A percentile compares a stretch with the other conserved stretches of the same genome.
These are phyloP conservation scores for Campylorhamphus procurvoides DNA, from an alignment of 2,113 vertebrate genomes.

Conservation along the genomic window DNA sequence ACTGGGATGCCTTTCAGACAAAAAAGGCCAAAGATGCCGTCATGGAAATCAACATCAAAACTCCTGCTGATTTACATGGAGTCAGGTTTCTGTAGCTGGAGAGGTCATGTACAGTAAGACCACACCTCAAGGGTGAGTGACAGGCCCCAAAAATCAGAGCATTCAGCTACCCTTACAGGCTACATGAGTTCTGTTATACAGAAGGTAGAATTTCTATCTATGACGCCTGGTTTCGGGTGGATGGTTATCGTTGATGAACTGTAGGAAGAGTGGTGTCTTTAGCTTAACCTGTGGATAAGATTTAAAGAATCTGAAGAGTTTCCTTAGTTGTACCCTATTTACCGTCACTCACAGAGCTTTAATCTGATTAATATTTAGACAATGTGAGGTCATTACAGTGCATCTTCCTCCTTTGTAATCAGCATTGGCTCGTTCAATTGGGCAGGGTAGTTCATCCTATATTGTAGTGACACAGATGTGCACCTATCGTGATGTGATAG, in stretches of 20 bases:
- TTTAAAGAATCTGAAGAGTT: neutral
- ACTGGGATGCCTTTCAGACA: neutral
- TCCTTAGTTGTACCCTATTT: neutral
- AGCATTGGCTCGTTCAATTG: fast-evolving
- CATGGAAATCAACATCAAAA: neutral
- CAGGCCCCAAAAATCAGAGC: neutral
- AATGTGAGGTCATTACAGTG: neutral
- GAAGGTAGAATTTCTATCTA: neutral
- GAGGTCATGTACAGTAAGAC: neutral
- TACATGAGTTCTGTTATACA: neutral
- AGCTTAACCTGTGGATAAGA: neutral
- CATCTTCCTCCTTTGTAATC: neutral
- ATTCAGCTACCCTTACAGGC: neutral
- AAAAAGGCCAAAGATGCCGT: neutral
- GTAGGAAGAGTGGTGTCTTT: neutral
- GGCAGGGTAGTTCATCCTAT: neutral
- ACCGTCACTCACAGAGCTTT: neutral
- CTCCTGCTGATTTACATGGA: neutral
- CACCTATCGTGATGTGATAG: neutral
- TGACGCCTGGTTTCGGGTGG: neutral
- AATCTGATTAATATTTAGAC: neutral
- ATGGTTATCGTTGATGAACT: neutral
- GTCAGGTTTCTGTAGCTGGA: neutral
- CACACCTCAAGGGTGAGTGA: neutral
- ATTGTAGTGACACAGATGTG: neutral